Evolutionary conservation across 2,888 invertebrate genomes (phyloP).

Genomic region (Torymus texanus): DNA sequence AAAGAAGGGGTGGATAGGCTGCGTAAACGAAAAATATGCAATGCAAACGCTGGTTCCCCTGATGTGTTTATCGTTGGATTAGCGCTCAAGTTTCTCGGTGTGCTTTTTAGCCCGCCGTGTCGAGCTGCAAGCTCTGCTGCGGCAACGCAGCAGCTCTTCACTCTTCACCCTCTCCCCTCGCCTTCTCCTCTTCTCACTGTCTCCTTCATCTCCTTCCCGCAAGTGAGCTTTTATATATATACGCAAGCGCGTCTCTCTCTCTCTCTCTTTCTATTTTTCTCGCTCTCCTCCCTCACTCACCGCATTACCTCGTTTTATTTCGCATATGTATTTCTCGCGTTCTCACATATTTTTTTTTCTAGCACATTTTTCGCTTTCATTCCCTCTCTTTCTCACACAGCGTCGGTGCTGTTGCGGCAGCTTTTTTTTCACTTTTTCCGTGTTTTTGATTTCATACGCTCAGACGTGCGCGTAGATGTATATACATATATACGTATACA

Average conservation of each 20-base stretch:
- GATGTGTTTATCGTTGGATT: slow-evolving; percentile 61
- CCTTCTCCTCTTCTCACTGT: slow-evolving; percentile 27
- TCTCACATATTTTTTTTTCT: slow-evolving; percentile 28
- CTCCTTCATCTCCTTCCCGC: background rate
- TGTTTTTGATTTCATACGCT: slow-evolving; percentile 24
- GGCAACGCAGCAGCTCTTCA: slow-evolving; percentile 28
- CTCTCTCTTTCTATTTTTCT: slow-evolving; percentile 31
- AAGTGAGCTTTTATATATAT: no score
- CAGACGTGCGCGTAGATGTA: background rate
- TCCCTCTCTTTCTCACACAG: slow-evolving; percentile 55
- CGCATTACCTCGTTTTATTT: slow-evolving; percentile 35
- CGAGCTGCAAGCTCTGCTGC: slow-evolving; percentile 3
- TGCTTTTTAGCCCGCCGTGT: slow-evolving; percentile 51
- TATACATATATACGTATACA: no score
- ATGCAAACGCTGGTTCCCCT: slow-evolving; percentile 49
- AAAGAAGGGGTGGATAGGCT: slow-evolving; percentile 14
- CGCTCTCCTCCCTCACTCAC: background rate
- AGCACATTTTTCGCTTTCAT: slow-evolving; percentile 55
- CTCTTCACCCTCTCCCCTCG: background rate
- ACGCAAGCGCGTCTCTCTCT: background rate
- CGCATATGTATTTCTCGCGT: slow-evolving; percentile 30
- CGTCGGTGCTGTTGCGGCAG: slow-evolving; percentile 42
- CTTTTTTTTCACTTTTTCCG: slow-evolving; percentile 18
- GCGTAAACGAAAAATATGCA: slow-evolving; percentile 56
- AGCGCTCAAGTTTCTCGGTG: slow-evolving; percentile 55